Base-by-base conservation (phyloP, 1,140 invertebrate genomes). In the Nasonia longicornis region DNA sequence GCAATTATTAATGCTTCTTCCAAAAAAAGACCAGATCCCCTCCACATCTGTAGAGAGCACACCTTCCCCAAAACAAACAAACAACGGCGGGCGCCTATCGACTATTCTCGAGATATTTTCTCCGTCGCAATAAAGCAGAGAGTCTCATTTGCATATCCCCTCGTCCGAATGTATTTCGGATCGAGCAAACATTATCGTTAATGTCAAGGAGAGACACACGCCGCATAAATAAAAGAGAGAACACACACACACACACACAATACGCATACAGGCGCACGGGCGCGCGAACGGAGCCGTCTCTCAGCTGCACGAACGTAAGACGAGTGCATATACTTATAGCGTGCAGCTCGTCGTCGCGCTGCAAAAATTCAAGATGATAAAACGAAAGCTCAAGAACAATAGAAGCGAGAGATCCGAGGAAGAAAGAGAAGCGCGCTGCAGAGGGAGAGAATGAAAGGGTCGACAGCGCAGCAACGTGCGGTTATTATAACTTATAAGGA, bases 311-410 rank as follows among this genome's bases (percentile, higher is more conserved):
- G 52, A 58, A 58, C 14, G 16, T n/a, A 58, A 58, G 52, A n/a
- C 52, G 52, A 58, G 16, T 58, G 20, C 52, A n/a, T 14, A 52
- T 16, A 52, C 12, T 58, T 58, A 58, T 58, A 42, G 4, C 3
- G 7, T 7, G 52, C 20, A 52, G 48, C 48, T 52, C 48, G 12
- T 52, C 52, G 52, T n/a, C 52, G 52, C 20, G 52, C 16, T 58
- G 52, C 52, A n/a, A 58, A 58, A 58, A 58, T 58, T 16, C 16
- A 20, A n/a, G 52, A 20, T 58, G 52, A 58, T 58, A 75, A 75
- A 52, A 35, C 16, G n/a, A 75, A 75, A 64, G 8, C 67, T 16
- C 7, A 74, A 26, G 35, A 79, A 79, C 52, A 74, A 45, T 67
- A 22, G 42, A 66, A 42, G 74, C 6, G 22, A 64, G 29, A 38